phyloP scores from a whole-genome alignment of 1,140 invertebrate genomes.

The Rhagoletis zephyria region DNA sequence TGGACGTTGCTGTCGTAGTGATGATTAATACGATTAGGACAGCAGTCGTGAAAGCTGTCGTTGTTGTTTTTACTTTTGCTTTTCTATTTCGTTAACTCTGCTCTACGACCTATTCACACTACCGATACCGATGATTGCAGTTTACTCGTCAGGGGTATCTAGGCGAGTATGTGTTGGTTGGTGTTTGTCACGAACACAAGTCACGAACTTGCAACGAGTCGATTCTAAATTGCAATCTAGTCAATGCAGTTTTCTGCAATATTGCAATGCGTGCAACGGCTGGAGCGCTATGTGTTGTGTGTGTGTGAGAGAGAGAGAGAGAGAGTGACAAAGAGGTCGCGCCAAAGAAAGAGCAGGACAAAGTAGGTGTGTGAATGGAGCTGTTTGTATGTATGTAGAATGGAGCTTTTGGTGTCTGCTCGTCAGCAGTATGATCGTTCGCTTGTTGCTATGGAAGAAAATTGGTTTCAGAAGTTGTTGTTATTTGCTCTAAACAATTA shows the following conservation, averaged over 20 bases:
- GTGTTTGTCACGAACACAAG: not conserved
- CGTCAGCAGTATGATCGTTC: not conserved
- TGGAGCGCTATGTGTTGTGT: not conserved
- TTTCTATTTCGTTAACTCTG: not conserved
- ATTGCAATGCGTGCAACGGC: slow-evolving; percentile 5
- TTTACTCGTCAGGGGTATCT: not conserved
- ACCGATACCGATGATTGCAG: not conserved
- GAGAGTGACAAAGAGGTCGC: not conserved
- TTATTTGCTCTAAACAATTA: slow-evolving; percentile 22
- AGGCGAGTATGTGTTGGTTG: not conserved
- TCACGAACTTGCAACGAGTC: slow-evolving; percentile 35
- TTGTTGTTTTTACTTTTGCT: not conserved
- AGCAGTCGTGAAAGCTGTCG: not conserved
- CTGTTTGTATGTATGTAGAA: not conserved
- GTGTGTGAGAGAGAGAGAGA: not conserved
- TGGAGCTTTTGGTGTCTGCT: not conserved
- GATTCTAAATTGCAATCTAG: slow-evolving; percentile 10
- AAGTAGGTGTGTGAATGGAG: not conserved
- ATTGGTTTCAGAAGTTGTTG: not conserved
- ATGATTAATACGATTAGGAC: not conserved
- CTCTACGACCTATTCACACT: not conserved
- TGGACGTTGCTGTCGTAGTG: not conserved
- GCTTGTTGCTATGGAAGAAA: slow-evolving; percentile 19
- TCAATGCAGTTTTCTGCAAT: slow-evolving; percentile 18
- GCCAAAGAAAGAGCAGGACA: not conserved